These are phyloP conservation scores for Ethmia dodecea DNA, from an alignment of 2,888 invertebrate genomes.

Conservation along the genomic window DNA sequence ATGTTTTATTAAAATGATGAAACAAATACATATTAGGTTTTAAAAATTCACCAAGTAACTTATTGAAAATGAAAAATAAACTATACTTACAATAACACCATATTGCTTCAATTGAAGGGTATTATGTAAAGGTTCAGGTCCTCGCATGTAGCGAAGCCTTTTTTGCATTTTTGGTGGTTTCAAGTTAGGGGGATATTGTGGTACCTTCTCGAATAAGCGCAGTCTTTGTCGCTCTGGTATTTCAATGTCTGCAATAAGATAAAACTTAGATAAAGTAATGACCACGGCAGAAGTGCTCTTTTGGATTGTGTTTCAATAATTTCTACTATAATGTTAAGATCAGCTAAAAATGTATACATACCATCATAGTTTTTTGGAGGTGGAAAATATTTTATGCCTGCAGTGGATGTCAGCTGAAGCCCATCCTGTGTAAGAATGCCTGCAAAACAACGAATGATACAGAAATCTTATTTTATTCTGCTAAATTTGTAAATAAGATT, in stretches of 20 bases:
- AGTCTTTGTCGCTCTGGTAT: conserved; percentile 85
- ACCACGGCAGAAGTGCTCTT: too few relatives aligned
- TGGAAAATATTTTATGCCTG: conserved; percentile 83
- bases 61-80: too few relatives aligned
- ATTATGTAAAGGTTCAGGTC: conserved; percentile 93
- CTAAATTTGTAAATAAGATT: too few relatives aligned
- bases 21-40: neutral
- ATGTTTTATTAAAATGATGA: neutral
- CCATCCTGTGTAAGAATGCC: conserved; percentile 45
- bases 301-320: too few relatives aligned
- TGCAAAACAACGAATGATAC: conserved; percentile 26
- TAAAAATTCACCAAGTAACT: too few relatives aligned
- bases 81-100: conserved; percentile 90
- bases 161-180: conserved; percentile 92
- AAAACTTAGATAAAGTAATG: neutral
- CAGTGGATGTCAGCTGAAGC: conserved; percentile 35
- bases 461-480: too few relatives aligned
- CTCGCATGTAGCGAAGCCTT: conserved; percentile 89
- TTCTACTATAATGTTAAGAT: too few relatives aligned
- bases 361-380: conserved; percentile 83
- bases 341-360: too few relatives aligned
- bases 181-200: conserved; percentile 80
- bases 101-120: conserved; percentile 92
- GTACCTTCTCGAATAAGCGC: conserved; percentile 84
- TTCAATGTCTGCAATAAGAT: conserved; percentile 78